Conservation (phyloP, 2,888 invertebrate species). For the Ophion costatus region DNA sequence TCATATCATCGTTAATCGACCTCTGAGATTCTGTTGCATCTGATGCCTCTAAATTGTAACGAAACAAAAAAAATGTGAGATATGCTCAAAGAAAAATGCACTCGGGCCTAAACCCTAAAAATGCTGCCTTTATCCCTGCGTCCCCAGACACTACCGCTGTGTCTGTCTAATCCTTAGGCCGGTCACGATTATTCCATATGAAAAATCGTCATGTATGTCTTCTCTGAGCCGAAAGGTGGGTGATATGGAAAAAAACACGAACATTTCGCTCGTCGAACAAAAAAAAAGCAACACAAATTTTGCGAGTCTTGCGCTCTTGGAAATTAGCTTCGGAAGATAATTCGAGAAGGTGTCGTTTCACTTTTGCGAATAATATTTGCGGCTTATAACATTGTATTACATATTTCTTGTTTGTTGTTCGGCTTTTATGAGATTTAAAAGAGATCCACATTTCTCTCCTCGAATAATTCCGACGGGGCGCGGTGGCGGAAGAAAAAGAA, state of each 20-base stretch:
- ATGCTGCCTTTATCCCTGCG: constrained; percentile 80
- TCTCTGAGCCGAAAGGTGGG: constrained; percentile 77
- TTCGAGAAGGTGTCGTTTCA: constrained; percentile 48
- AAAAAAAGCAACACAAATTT: constrained; percentile 23
- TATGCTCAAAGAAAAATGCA: constrained; percentile 74
- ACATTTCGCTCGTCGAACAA: constrained; percentile 42
- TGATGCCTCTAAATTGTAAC: constrained; percentile 71
- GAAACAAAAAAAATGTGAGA: constrained; percentile 12
- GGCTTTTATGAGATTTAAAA: constrained; percentile 9
- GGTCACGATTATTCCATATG: constrained; percentile 74
- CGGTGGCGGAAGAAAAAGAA: constrained; percentile 1
- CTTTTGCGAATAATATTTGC: constrained; percentile 36
- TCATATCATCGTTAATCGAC: constrained; percentile 41
- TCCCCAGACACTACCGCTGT: constrained; percentile 79
- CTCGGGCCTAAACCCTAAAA: constrained; percentile 80
- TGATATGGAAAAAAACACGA: constrained; percentile 67
- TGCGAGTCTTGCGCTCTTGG: constrained; percentile 16
- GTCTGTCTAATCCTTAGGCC: constrained; percentile 81
- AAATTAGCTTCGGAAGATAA: constrained; percentile 52
- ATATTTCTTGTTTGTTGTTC: constrained; percentile 12
- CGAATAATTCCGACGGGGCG: constrained; percentile 12
- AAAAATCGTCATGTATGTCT: constrained; percentile 64
- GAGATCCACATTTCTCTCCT: constrained; percentile 19
- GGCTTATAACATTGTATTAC: constrained; percentile 15
- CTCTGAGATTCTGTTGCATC: constrained; percentile 64